Conservation (phyloP, 2,797 vertebrate genomes). For the Hydrocynus forskahlii region DNA sequence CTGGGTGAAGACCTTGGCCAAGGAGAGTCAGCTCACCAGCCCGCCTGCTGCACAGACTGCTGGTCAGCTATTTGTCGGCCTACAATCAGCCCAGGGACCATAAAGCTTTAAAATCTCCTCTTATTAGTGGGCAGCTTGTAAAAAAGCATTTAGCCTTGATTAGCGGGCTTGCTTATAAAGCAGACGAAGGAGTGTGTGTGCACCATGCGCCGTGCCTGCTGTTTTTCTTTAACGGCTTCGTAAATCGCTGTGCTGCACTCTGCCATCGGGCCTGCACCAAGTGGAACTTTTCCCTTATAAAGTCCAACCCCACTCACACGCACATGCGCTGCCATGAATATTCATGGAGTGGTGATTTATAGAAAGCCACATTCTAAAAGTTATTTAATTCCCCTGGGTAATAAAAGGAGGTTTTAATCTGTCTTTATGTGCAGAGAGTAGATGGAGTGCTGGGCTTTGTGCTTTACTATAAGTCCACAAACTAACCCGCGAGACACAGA, state of each 20-base stretch:
- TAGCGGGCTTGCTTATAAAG: conserved; percentile 84
- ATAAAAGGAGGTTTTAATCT: conserved; percentile 63
- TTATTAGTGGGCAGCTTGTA: conserved; percentile 86
- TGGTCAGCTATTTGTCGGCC: conserved; percentile 48
- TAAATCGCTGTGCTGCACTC: conserved; percentile 62
- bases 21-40: conserved; percentile 45
- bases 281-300: conserved; percentile 57
- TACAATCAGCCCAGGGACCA: conserved; percentile 63
- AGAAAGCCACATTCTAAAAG: conserved; percentile 62
- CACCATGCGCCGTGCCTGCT: conserved; percentile 51
- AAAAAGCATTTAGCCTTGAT: conserved; percentile 91
- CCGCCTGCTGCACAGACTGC: conserved; percentile 9
- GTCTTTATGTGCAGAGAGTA: conserved; percentile 50
- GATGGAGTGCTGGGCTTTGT: background rate
- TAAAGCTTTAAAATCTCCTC: conserved; percentile 80
- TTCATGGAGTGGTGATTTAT: conserved; percentile 65
- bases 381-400: conserved; percentile 63
- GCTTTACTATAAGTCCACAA: conserved; percentile 54
- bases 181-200: conserved; percentile 61
- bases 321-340: conserved; percentile 58
- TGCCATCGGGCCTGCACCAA: conserved; percentile 18
- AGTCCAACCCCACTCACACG: conserved; percentile 40
- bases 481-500: conserved; percentile 37
- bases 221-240: conserved; percentile 68
- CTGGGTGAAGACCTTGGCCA: conserved; percentile 54